phyloP scores from a whole-genome alignment of 1,140 invertebrate species.

The Brachionus paranguensis region DNA sequence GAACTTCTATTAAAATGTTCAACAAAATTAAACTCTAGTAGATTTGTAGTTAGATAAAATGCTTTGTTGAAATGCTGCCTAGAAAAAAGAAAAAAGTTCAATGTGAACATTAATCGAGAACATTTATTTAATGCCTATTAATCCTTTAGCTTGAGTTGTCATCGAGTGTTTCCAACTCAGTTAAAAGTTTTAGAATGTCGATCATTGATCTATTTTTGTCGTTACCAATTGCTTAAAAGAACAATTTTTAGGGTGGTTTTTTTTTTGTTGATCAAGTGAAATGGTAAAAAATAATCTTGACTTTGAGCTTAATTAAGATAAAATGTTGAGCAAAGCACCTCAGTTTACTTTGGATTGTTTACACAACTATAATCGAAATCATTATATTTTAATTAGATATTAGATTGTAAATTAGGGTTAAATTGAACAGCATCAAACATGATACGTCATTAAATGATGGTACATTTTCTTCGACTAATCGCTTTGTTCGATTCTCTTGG shows the following conservation, averaged over 20 bases:
- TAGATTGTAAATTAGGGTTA: neutral
- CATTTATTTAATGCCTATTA: neutral
- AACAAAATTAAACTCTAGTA: neutral
- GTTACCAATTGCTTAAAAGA: neutral
- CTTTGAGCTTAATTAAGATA: neutral
- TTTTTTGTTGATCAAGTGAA: neutral
- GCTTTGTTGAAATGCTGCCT: neutral
- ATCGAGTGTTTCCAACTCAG: neutral
- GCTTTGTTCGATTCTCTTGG: neutral
- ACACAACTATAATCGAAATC: neutral
- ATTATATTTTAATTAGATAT: neutral
- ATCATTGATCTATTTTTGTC: neutral
- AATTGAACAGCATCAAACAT: neutral
- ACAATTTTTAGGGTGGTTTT: neutral
- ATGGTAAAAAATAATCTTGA: neutral
- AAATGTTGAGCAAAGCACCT: neutral
- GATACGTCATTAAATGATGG: neutral
- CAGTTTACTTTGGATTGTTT: neutral
- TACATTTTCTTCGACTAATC: neutral
- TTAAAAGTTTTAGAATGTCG: neutral
- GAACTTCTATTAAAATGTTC: neutral
- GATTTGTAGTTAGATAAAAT: neutral
- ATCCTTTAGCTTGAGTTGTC: neutral
- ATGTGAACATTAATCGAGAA: neutral
- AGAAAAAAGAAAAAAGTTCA: neutral